Evolutionary conservation across 2,113 vertebrate genomes (phyloP), one percentile per base, ranked within the genome.

Genomic region (Tachysurus fulvidraco): DNA sequence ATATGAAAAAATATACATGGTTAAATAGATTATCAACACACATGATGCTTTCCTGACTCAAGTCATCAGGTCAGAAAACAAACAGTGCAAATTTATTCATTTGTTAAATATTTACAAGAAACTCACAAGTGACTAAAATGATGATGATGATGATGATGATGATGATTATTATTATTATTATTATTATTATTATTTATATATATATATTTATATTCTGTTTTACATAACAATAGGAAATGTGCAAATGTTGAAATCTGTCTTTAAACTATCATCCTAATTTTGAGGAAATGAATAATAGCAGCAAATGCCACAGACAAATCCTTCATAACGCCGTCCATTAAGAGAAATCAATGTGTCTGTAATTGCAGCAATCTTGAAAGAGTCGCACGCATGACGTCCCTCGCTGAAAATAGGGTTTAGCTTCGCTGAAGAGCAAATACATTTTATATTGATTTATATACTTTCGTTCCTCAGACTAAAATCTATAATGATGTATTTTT

Each of bases 401-500:
- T 91, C 90, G 88, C 91, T 89, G 88, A 91, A 92, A 92, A 92
- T 74, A 93, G 92, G 91, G 89, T 89, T 92, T 91, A 90, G 81
- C 89, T 92, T 90, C 88, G 89, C 88, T 91, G 91, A 86, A 90
- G 89, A 88, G 91, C 91, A 69, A 91, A 90, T 93, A 88, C 89
- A 91, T 93, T 92, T 23, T 25, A 88, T 93, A 95, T 95, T 92
- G 94, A 95, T 94, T 93, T 88, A 92, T 93, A 92, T 95, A 93
- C 90, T 93, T 91, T 85, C 93, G 91, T 92, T 91, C 91, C 93
- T 93, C 89, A 77, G 91, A 84, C 93, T 91, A 88, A 93, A 93
- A 95, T 95, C 95, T 90, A 95, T 95, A 91, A 90, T 94, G 93
- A 92, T 92, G 92, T 95, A 94, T 95, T 92, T 94, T 93, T 89